phyloP scores from a whole-genome alignment of 2,113 vertebrate genomes.

The Nothobranchius furzeri region DNA sequence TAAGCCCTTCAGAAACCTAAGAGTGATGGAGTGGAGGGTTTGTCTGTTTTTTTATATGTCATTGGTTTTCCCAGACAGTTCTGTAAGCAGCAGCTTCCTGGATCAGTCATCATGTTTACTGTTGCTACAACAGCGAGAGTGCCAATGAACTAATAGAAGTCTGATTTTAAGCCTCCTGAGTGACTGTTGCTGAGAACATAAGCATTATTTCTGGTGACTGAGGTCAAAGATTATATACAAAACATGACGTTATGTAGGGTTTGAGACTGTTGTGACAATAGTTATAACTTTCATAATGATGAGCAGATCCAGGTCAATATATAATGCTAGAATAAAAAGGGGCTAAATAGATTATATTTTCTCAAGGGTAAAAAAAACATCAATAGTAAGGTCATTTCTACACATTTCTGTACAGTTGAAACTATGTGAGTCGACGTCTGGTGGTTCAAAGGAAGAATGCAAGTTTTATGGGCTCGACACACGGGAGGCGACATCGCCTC shows the following conservation, averaged over 20 bases:
- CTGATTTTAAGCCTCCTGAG: constrained; percentile 17
- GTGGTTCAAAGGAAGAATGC: background rate
- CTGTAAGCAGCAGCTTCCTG: background rate
- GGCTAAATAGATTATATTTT: no score
- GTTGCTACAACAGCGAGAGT: constrained; percentile 32
- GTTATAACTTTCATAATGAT: no score
- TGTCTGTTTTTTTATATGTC: no score
- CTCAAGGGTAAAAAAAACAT: no score
- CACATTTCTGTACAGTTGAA: background rate
- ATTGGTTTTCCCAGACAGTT: constrained; percentile 1
- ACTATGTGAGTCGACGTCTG: background rate
- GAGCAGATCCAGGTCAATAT: no score
- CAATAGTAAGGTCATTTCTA: background rate
- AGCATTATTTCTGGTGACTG: background rate
- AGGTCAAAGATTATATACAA: background rate
- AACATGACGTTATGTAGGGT: background rate
- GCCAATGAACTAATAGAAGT: constrained; percentile 24
- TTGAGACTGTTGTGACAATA: background rate
- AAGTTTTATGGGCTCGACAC: background rate
- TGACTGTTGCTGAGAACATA: background rate
- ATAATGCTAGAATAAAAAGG: no score
- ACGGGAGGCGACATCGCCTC: no score
- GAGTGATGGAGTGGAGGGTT: no score
- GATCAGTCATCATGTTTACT: background rate
- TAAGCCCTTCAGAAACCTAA: no score